Base-by-base conservation (phyloP, 2,888 invertebrate species). In the Psylliodes chrysocephalus region DNA sequence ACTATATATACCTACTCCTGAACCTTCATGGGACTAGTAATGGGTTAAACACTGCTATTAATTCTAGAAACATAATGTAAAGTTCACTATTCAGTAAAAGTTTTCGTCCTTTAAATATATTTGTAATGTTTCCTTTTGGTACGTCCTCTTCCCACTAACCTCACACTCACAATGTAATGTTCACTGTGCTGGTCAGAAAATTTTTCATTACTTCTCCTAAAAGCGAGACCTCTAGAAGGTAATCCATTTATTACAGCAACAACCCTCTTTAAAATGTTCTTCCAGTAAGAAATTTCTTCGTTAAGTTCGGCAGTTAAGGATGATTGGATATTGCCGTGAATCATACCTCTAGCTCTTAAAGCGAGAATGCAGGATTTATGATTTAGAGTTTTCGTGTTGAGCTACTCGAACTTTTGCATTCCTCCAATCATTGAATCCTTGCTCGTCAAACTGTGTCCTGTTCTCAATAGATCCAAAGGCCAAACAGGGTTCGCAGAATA, bases 251-350 rank as follows among this genome's bases (percentile, higher is more conserved):
- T 51, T 33, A 52, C n/a, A n/a, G n/a, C n/a, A n/a, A n/a, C n/a
- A n/a, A n/a, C n/a, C n/a, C n/a, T n/a, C n/a, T n/a, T n/a, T 49
- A 76, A 68, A 63, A 77, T 67, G 46, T 73, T 66, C 52, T 33
- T 59, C 75, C 73, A 76, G 57, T 77, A 75, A 14, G 18, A 18
- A 40, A 30, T 18, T 53, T 53, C 40, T 38, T 53, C 40, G 8
- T 68, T 33, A 8, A 49, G 57, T 49, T 51, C 59, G 14, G 12
- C 10, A 47, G 15, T 19, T 25, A 69, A 40, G 25, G 51, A 51
- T 33, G 30, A 28, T 59, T 69, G 54, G 44, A 68, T 60, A 60
- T 55, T 53, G 17, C 46, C 63, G 22, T 40, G 10, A 22, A 38
- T 19, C 19, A 12, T 25, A 22, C 8, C 42, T 12, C 22, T 33